Evolutionary conservation across 2,113 vertebrate genomes (phyloP), one percentile per base, ranked within the genome.

Genomic region (Dromiciops gliroides): DNA sequence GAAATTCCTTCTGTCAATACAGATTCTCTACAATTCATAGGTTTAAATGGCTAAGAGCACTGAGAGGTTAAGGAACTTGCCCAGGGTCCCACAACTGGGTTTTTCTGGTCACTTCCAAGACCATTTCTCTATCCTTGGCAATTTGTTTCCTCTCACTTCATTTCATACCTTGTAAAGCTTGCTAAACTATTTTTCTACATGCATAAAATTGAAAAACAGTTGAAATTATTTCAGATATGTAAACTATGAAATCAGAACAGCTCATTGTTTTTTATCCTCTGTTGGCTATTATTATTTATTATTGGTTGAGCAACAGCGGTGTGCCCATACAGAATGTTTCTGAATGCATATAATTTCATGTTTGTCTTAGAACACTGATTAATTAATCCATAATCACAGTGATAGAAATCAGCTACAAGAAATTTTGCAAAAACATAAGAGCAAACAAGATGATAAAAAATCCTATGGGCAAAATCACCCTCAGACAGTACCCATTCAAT

Each of bases 341-440:
- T 83, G 67, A 83, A 83, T 44, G 19, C 67, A 83, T 83, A 44
- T 83, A 83, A 83, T 83, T 83, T 83, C 67, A 83, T 83, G 67
- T 83, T 83, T 83, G 67, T 83, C n/a, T 83, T 44, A 83, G 67
- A 44, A 83, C n/a, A 44, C 67, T 83, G 67, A 83, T 83, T 83
- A 83, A 83, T 83, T 83, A 83, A 83, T 83, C 67, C 67, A 83
- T 83, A 83, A 83, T 83, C 67, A 83, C 67, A 83, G 67, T 44
- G 67, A 83, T 44, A 83, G 67, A 83, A 83, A 83, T 83, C 67
- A 83, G 67, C 23, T 83, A 83, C 67, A 83, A 83, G 67, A 83
- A 83, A 83, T 83, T 23, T 44, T 83, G 67, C 67, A 83, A 83
- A 83, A 83, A 83, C 67, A 83, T 44, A 83, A 83, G 67, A 83